Base-by-base conservation (phyloP, 1,140 invertebrate genomes). In the Trichomalopsis sarcophagae region DNA sequence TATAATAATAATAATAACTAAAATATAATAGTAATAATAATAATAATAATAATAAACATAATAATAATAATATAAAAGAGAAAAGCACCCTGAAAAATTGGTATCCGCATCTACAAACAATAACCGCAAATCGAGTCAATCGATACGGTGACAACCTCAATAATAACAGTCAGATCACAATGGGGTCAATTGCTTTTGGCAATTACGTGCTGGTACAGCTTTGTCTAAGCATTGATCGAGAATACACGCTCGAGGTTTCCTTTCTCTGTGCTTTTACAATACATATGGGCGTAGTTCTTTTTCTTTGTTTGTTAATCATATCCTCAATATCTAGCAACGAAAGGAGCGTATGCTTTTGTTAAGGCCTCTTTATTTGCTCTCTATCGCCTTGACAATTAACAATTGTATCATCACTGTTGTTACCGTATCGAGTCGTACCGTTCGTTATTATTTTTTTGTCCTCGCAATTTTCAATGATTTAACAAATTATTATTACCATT, bases 91-190 rank as follows among this genome's bases (percentile, higher is more conserved):
- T 82, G 82, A 6, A 81, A 82, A 82, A 82, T 40, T 81, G 79
- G 79, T 81, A 85, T 76, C 77, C 79, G 50, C 62, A 81, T 71
- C 55, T 69, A 84, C 68, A 79, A 85, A 82, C 80, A 86, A 71
- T 82, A 78, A 82, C 44, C 47, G 74, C 36, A 81, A 85, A 80
- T 82, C 14, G 82, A 85, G 4, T 68, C 30, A 77, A 68, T 76
- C 84, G 84, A 82, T 78, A 86, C 84, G 84, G 84, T 75, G 74
- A 86, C 84, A 86, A 82, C 74, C 62, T 66, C 84, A 86, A 85
- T 85, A 85, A 81, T 85, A 84, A 84, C 68, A 81, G 74, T 75
- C 11, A 36, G 4, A 80, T 69, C 27, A 36, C 71, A 71, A 84
- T 79, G 23, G n/a, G 27, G 27, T 84, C 4, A 78, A 69, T 79